These are phyloP conservation scores for Idaea straminata DNA, from an alignment of 2,888 invertebrate genomes.

Conservation along the genomic window DNA sequence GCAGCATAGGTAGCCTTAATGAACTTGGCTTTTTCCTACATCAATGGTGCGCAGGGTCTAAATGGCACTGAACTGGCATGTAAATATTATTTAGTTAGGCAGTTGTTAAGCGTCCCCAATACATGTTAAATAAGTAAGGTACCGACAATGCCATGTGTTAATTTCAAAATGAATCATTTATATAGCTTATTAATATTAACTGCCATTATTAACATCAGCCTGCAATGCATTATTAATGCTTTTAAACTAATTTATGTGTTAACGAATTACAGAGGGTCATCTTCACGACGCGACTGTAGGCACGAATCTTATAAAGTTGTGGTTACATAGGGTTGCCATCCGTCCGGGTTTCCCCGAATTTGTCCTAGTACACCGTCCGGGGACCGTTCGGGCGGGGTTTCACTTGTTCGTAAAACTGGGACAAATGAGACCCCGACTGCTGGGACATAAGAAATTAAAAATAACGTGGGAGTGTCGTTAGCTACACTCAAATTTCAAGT, in stretches of 20 bases:
- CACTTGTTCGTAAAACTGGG: too few species aligned
- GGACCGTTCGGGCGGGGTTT: too few species aligned
- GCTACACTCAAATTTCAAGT: too few species aligned
- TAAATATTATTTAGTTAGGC: neutral
- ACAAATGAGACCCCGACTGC: too few species aligned
- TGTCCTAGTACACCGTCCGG: too few species aligned
- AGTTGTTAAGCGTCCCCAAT: neutral
- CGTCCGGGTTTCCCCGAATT: too few species aligned
- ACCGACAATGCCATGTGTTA: neutral
- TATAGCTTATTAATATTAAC: neutral
- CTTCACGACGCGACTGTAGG: neutral
- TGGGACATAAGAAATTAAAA: too few species aligned
- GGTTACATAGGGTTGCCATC: too few species aligned
- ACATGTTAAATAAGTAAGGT: neutral
- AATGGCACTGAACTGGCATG: neutral
- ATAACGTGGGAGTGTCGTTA: too few species aligned
- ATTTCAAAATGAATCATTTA: neutral
- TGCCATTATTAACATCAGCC: neutral
- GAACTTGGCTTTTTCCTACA: too few species aligned
- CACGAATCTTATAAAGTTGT: too few species aligned
- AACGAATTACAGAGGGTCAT: neutral
- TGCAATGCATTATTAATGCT: neutral
- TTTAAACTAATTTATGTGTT: neutral
- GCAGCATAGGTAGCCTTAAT: too few species aligned
- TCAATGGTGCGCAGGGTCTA: neutral